These are phyloP conservation scores for Drosophila takahashii DNA, from an alignment of 1,140 invertebrate species.

Conservation along the genomic window DNA sequence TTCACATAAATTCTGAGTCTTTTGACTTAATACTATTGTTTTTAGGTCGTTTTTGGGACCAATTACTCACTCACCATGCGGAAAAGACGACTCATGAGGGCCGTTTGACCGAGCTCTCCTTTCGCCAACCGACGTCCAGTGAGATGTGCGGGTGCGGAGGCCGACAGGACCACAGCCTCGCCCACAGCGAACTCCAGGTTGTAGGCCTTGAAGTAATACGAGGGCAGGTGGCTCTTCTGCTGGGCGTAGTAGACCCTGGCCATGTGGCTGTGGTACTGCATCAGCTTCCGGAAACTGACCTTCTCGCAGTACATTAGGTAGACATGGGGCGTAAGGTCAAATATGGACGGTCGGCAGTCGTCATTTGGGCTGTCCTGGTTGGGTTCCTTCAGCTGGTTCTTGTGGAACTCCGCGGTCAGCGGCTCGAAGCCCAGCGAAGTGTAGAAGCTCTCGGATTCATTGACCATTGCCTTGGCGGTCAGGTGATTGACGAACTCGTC, in stretches of 20 bases:
- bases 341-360: slow-evolving; percentile 75
- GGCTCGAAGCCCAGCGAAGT: slow-evolving; percentile 67
- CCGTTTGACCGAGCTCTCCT: slow-evolving; percentile 52
- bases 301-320: slow-evolving; percentile 80
- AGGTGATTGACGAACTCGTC: slow-evolving; percentile 65
- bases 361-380: slow-evolving; percentile 69
- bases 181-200: slow-evolving; percentile 90
- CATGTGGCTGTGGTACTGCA: slow-evolving; percentile 90
- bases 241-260: slow-evolving; percentile 90
- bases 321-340: slow-evolving; percentile 70
- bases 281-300: slow-evolving; percentile 74
- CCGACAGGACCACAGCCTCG: slow-evolving; percentile 88
- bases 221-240: slow-evolving; percentile 88
- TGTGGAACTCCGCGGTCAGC: slow-evolving; percentile 59
- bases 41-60: not conserved
- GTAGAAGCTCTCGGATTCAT: slow-evolving; percentile 73
- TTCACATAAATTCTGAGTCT: too few relatives aligned
- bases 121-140: slow-evolving; percentile 58
- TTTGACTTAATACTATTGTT: too few relatives aligned
- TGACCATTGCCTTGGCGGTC: slow-evolving; percentile 60
- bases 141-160: slow-evolving; percentile 87
- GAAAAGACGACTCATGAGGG: slow-evolving; percentile 85
- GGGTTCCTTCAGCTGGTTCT: slow-evolving; percentile 70
- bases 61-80: slow-evolving; percentile 75
- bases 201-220: slow-evolving; percentile 86